Conservation (phyloP, 92 coral and sea anemone species). For the Pocillopora grandis region DNA sequence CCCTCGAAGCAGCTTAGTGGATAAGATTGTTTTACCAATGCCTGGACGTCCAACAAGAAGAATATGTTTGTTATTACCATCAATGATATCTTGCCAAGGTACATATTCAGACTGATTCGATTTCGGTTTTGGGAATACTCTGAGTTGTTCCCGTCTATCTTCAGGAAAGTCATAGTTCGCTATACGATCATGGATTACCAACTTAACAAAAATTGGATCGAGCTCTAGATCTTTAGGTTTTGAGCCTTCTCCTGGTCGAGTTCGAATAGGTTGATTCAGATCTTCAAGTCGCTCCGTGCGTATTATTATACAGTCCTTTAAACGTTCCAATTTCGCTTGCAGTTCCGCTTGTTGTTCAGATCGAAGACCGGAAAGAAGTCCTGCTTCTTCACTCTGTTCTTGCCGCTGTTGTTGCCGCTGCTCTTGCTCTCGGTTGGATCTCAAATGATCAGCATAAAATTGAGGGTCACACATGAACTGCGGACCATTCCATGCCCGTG, state of each 20-base stretch:
- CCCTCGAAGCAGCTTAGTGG: slow-evolving; percentile 29
- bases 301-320: neutral
- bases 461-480: neutral
- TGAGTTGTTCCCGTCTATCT: neutral
- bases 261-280: neutral
- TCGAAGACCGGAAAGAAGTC: no score
- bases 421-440: no score
- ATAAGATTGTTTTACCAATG: slow-evolving; percentile 36
- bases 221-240: neutral
- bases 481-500: neutral
- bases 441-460: neutral
- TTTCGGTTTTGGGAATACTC: neutral
- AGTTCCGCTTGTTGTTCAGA: neutral
- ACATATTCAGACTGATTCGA: neutral
- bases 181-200: neutral
- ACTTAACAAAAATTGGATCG: neutral
- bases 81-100: neutral
- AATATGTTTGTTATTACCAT: slow-evolving; percentile 1
- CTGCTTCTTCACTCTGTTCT: no score
- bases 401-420: no score
- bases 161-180: neutral
- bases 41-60: slow-evolving; percentile 54
- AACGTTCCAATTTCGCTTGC: no score
- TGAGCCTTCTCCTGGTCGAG: neutral
- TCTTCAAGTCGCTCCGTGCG: neutral